A percentile compares a stretch with the other conserved stretches of the same genome.
Evolutionary conservation across 1,140 invertebrate species (phyloP).

Genomic region (Sminthurinus signatus): DNA sequence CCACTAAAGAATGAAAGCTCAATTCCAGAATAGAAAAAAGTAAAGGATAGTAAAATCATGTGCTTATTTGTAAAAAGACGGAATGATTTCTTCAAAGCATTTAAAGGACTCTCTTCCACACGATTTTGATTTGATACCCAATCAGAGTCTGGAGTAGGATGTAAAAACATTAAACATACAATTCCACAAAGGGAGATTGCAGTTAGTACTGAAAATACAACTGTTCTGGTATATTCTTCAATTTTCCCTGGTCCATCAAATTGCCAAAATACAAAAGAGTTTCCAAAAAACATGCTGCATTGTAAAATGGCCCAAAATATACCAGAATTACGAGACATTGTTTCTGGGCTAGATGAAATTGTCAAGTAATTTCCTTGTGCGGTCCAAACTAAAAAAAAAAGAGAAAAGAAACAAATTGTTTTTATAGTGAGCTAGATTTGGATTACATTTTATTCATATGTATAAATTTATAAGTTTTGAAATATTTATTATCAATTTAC

Average conservation of each 20-base stretch:
- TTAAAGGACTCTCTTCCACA: background rate
- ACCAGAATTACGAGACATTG: constrained; percentile 86
- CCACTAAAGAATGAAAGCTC: constrained; percentile 91
- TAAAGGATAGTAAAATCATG: constrained; percentile 76
- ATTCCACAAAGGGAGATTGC: constrained; percentile 62
- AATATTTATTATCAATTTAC: constrained; percentile 49
- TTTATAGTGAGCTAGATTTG: too few relatives aligned
- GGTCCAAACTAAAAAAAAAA: too few relatives aligned
- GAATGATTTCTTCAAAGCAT: constrained; percentile 66
- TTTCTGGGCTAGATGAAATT: constrained; percentile 74
- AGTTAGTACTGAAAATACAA: constrained; percentile 67
- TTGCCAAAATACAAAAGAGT: constrained; percentile 85
- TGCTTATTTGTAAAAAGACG: constrained; percentile 67
- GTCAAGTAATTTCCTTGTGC: constrained; percentile 92
- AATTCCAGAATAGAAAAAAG: constrained; percentile 87
- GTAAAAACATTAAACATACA: constrained; percentile 58
- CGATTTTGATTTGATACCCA: background rate
- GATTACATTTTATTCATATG: too few relatives aligned
- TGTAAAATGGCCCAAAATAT: constrained; percentile 95
- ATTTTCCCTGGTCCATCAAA: constrained; percentile 70
- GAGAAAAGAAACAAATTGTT: too few relatives aligned
- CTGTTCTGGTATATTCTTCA: constrained; percentile 56
- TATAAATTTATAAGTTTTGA: too few relatives aligned
- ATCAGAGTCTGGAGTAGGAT: constrained; percentile 45
- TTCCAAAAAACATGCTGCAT: constrained; percentile 84